phyloP scores from a whole-genome alignment of 2,113 vertebrate species.

The Corydoras maculifer region DNA sequence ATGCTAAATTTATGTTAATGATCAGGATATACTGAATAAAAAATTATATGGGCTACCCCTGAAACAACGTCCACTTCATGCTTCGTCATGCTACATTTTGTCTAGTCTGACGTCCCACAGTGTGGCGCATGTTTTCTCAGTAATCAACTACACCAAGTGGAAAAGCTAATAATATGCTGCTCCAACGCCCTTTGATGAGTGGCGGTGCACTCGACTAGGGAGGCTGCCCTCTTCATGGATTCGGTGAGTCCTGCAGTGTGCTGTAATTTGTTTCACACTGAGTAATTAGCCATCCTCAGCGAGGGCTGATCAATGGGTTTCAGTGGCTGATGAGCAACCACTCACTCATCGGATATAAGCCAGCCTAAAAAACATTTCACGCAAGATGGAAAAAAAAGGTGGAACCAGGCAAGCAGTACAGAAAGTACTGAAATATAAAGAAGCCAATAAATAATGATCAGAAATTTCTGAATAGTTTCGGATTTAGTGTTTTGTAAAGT shows the following conservation, averaged over 20 bases:
- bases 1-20: too few relatives aligned
- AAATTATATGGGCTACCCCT: too few relatives aligned
- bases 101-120: neutral
- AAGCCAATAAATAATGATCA: neutral
- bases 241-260: conserved; percentile 19
- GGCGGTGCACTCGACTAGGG: neutral
- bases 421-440: neutral
- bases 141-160: neutral
- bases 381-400: neutral
- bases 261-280: conserved; percentile 53
- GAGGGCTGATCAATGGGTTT: conserved; percentile 47
- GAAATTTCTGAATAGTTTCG: too few relatives aligned
- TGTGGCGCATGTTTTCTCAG: neutral
- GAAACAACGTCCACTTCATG: too few relatives aligned
- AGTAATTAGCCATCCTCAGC: conserved; percentile 52
- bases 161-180: conserved; percentile 13
- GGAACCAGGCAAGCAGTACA: neutral
- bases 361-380: neutral
- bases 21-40: too few relatives aligned
- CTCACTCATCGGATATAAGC: conserved; percentile 1
- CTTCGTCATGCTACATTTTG: too few relatives aligned
- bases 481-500: too few relatives aligned
- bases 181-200: conserved; percentile 18
- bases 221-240: conserved; percentile 11
- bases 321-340: conserved; percentile 32